Percentiles rank a stretch among this genome's conserved stretches.
Evolutionary conservation across 1,140 invertebrate genomes (phyloP).

Genomic region (Colletes gigas): DNA sequence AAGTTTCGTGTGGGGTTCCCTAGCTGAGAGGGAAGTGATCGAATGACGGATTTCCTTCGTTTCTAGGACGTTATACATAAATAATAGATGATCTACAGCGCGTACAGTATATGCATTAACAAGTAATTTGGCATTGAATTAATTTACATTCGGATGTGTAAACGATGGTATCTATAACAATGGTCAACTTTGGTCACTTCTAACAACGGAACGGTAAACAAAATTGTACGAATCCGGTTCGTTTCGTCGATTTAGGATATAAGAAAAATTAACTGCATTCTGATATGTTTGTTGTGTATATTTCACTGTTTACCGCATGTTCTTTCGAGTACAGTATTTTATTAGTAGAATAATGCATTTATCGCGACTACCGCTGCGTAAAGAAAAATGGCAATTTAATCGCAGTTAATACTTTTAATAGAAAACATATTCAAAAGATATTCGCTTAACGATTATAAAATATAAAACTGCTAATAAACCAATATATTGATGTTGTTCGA

Average conservation of each 20-base stretch:
- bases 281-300: conserved; percentile 23
- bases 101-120: not conserved
- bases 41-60: conserved; percentile 54
- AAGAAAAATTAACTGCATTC: not conserved
- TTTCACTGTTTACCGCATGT: conserved; percentile 7
- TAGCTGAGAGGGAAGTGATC: conserved; percentile 45
- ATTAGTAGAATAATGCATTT: conserved; percentile 20
- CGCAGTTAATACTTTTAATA: not conserved
- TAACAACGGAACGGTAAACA: not conserved
- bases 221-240: no score
- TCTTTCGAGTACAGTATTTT: conserved; percentile 15
- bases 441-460: conserved; percentile 12
- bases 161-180: no score
- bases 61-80: conserved; percentile 20
- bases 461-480: not conserved
- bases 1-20: conserved; percentile 33
- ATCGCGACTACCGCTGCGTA: not conserved
- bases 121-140: conserved; percentile 5
- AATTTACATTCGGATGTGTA: not conserved
- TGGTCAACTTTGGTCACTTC: no score
- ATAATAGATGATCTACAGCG: conserved; percentile 13
- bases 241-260: no score
- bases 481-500: not conserved
- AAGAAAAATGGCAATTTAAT: conserved; percentile 9
- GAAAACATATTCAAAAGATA: not conserved